Evolutionary conservation across 2,797 vertebrate species (phyloP), one percentile per base, ranked within the genome.

Genomic region (Phataginus tetradactyla): DNA sequence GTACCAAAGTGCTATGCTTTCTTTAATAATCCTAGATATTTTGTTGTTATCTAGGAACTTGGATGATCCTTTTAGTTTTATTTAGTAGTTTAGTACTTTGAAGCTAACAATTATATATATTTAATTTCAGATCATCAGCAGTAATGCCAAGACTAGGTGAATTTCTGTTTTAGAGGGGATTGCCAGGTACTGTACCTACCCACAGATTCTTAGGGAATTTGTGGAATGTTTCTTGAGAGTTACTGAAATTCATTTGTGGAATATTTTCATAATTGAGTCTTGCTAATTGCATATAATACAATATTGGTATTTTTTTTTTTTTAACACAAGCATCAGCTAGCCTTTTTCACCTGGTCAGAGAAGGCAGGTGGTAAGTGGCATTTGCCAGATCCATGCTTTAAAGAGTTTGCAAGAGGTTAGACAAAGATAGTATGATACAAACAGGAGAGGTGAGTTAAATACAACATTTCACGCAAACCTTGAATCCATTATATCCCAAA

Each of bases 1-100:
- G 42, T 97, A 94, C 81, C 97, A 97, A 98, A 97, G 96, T 17
- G 59, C 79, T 97, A 75, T 96, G 34, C 94, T 97, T 96, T 59
- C 25, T 39, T 95, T 93, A 87, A 53, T 69, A 68, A 92, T 69
- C 75, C 55, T 94, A 88, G 92, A n/a, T 92, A 96, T 95, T 96
- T 97, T 0, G 0, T 45, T 89, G 77, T 97, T 93, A 72, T 66
- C 71, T 88, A 4, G 0, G 85, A 97, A 92, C 29, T 74, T 86
- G 91, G 63, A 51, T 91, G 59, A 23, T 69, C 27, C 68, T 34
- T 10, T 96, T 72, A 95, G 83, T 91, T 74, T 92, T 95, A 86
- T 92, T 95, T 68, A 63, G 68, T 92, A 84, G 55, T 90, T 84
- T 49, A 78, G 78, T 61, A 92, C 66, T 77, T 51, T 90, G 88